Conservation (phyloP, 2,113 vertebrate species). For the Craseonycteris thonglongyai region DNA sequence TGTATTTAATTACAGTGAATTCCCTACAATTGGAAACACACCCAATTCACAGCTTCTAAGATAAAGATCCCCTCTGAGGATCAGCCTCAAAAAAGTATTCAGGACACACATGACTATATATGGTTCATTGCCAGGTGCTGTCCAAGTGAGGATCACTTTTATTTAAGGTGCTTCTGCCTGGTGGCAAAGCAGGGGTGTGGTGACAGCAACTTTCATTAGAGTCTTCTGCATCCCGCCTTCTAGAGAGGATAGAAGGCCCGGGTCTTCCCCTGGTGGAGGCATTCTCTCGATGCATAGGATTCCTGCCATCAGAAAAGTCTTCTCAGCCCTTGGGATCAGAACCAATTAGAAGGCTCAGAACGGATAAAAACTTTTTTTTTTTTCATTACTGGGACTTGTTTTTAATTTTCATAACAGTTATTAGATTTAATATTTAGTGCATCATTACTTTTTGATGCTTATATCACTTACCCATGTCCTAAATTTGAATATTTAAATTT, state of each 20-base stretch:
- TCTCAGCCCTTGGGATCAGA: neutral
- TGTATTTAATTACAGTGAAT: neutral
- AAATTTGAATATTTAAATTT: too few relatives aligned
- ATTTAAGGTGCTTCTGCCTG: neutral
- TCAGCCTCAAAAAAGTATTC: neutral
- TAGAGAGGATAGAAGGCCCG: rapidly evolving
- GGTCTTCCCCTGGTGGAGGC: rapidly evolving
- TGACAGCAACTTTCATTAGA: rapidly evolving
- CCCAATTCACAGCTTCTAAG: rapidly evolving
- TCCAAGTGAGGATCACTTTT: rapidly evolving
- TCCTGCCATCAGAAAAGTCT: neutral
- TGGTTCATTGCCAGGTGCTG: rapidly evolving
- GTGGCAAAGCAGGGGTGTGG: too few relatives aligned
- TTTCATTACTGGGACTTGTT: neutral
- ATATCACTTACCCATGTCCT: neutral
- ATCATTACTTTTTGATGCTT: neutral
- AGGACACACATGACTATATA: rapidly evolving
- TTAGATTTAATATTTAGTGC: neutral
- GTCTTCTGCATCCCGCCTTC: neutral
- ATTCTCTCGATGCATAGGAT: neutral
- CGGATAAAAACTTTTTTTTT: neutral
- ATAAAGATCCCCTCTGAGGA: neutral
- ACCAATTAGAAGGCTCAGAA: neutral
- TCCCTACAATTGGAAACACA: neutral
- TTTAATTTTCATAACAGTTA: neutral